These are phyloP conservation scores for Mizuhopecten yessoensis DNA, from an alignment of 1,140 invertebrate species.

Conservation along the genomic window DNA sequence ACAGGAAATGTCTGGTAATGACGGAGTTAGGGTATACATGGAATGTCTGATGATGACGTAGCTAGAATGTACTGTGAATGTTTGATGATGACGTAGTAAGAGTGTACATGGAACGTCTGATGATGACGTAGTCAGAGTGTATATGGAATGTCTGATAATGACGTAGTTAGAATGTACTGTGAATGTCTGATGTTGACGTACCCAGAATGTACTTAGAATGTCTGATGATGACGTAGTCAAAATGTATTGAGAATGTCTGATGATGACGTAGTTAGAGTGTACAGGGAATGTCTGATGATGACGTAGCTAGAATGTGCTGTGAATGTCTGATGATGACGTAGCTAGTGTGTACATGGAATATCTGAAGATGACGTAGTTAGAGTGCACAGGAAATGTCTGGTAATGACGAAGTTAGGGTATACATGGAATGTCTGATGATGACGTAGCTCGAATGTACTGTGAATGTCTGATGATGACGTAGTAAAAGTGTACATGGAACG, in stretches of 20 bases:
- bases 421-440: too few relatives aligned
- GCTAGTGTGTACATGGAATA: too few relatives aligned
- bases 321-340: not conserved
- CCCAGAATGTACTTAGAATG: not conserved
- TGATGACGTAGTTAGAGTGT: not conserved
- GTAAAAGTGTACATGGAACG: too few relatives aligned
- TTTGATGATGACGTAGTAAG: not conserved
- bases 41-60: constrained; percentile 32
- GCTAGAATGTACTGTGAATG: not conserved
- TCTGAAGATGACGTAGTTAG: not conserved
- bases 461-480: too few relatives aligned
- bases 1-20: not conserved
- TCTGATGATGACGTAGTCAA: not conserved
- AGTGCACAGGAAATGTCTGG: too few relatives aligned
- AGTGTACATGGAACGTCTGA: not conserved
- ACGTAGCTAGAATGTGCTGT: not conserved
- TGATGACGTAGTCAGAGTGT: not conserved
- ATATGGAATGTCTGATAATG: not conserved
- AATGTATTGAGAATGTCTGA: not conserved
- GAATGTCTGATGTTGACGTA: constrained; percentile 17
- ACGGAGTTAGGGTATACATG: not conserved
- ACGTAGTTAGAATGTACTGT: not conserved
- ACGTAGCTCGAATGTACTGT: too few relatives aligned
- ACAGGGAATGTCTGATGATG: not conserved
- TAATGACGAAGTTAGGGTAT: too few relatives aligned